Base-by-base conservation (phyloP, 2,797 vertebrate species). In the Xenops minutus region DNA sequence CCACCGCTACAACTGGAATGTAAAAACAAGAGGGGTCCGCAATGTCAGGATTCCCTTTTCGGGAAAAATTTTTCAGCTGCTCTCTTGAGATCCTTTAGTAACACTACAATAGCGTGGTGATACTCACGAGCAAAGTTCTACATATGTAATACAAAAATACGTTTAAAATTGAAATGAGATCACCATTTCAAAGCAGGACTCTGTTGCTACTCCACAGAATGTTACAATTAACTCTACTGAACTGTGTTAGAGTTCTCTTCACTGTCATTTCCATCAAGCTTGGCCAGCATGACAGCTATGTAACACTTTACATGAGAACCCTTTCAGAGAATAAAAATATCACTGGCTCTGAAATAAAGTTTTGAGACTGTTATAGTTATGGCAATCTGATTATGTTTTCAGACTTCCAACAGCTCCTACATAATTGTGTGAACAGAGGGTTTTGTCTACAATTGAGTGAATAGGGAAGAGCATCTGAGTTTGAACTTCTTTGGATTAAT, bases 1-100 rank as follows among this genome's bases (percentile, higher is more conserved):
- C 23, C 58, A 51, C 51, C 24, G 41, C 49, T 13, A 36, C 12
- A 1, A 24, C 44, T 14, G 59, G 18, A 27, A 44, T 34, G 26
- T 0, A 62, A 9, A 0, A 62, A 9, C 0, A 0, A 62, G 39
- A 32, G 61, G 7, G 15, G 10, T 29, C 27, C 58, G 39, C 52
- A 72, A 58, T 3, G 32, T 16, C 52, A 49, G 43, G 56, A 22
- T 46, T n/a, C 66, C 59, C 39, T 15, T 15, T 39, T 17, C 41
- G 16, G 51, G 14, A 80, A 59, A 56, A 56, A 58, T 30, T 24
- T 29, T 30, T 55, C 78, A 77, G 58, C 43, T 54, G 67, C 22
- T 67, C n/a, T 49, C 76, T n/a, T 6, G 9, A 66, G 44, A 86
- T 59, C 18, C 4, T 30, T 64, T 43, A 78, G 61, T 46, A 30